These are phyloP conservation scores for Alligator sinensis DNA, from an alignment of 2,113 vertebrate genomes.

Conservation along the genomic window DNA sequence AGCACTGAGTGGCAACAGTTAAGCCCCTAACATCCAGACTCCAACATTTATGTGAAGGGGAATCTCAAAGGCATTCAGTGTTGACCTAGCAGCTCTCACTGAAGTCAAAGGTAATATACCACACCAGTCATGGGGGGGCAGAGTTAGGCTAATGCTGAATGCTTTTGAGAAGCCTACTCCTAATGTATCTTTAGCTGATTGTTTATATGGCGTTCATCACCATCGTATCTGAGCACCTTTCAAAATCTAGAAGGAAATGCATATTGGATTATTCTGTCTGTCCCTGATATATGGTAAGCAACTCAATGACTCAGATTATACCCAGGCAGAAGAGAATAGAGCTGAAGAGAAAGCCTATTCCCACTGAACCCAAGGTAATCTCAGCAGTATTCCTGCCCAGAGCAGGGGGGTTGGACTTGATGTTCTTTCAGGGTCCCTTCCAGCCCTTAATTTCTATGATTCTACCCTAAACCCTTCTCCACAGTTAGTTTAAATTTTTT, in stretches of 20 bases:
- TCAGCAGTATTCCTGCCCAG: too few relatives aligned
- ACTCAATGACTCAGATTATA: background rate
- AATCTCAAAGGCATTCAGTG: background rate
- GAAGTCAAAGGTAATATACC: background rate
- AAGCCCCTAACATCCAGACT: background rate
- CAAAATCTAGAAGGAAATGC: background rate
- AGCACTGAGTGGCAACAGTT: background rate
- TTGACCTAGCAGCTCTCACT: background rate
- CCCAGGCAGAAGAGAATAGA: too few relatives aligned
- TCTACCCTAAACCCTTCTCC: too few relatives aligned
- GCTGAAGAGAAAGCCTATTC: too few relatives aligned
- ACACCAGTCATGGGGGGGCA: background rate
- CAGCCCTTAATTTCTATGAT: too few relatives aligned
- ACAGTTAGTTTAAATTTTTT: too few relatives aligned
- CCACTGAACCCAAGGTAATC: too few relatives aligned
- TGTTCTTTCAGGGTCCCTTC: too few relatives aligned
- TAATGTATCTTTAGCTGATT: background rate
- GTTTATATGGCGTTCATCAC: background rate
- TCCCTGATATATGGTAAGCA: too few relatives aligned
- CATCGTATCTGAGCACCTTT: too few relatives aligned
- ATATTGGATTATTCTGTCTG: background rate
- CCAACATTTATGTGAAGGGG: background rate
- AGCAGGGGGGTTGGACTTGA: too few relatives aligned
- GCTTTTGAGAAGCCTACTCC: background rate
- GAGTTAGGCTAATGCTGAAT: background rate